Conservation (phyloP, 2,888 invertebrate genomes). For the Drosophila tanythrix region DNA sequence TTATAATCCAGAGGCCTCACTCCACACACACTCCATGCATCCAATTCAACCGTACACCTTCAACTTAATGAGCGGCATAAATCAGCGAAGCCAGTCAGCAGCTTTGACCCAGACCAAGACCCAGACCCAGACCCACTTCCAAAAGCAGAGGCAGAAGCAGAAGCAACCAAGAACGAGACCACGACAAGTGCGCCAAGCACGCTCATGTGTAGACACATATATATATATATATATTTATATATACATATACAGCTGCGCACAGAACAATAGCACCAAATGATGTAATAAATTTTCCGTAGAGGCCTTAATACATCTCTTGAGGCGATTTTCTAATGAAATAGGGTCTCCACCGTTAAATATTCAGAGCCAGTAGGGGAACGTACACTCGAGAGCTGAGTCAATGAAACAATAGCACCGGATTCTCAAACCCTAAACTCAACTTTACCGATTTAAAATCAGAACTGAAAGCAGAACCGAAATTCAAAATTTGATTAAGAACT, state of each 20-base stretch:
- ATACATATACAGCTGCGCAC: neutral
- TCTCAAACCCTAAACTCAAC: neutral
- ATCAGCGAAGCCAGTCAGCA: constrained; percentile 59
- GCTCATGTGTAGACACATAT: constrained; percentile 1
- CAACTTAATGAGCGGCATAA: constrained; percentile 75
- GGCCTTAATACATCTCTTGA: neutral
- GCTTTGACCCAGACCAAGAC: constrained; percentile 30
- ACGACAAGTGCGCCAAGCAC: constrained; percentile 49
- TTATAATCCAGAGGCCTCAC: constrained; percentile 31
- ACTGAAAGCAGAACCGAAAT: neutral
- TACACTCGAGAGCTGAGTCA: neutral
- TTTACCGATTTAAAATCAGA: neutral
- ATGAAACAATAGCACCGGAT: neutral
- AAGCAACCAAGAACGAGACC: neutral
- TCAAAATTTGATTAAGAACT: too few species aligned
- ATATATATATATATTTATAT: neutral
- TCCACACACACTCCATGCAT: constrained; percentile 8
- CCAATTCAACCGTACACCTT: constrained; percentile 38
- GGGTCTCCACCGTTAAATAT: neutral
- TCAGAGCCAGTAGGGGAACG: neutral
- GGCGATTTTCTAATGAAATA: neutral
- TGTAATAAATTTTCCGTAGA: neutral
- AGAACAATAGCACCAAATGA: neutral
- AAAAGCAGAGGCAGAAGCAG: neutral
- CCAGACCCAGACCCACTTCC: constrained; percentile 1